Percentiles rank a stretch among this genome's conserved stretches.
Evolutionary conservation across 2,888 invertebrate species (phyloP).

Genomic region (Branchipolynoe longqiensis): DNA sequence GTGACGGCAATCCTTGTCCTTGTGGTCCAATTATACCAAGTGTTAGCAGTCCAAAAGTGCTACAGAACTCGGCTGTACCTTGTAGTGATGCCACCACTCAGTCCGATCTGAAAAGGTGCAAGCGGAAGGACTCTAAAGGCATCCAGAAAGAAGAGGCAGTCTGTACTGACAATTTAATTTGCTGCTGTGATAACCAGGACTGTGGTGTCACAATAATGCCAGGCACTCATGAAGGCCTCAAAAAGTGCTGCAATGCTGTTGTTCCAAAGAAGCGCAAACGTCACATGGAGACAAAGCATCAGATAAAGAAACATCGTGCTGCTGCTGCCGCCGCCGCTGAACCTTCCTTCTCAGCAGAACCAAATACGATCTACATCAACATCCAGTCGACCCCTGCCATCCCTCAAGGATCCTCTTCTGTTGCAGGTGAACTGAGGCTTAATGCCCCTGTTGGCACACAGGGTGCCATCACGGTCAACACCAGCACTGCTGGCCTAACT

Average conservation of each 20-base stretch:
- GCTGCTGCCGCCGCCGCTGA: neutral
- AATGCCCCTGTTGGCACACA: neutral
- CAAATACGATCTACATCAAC: constrained; percentile 72
- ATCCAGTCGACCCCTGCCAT: constrained; percentile 70
- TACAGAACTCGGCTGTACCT: too few species aligned
- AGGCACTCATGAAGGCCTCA: constrained; percentile 71
- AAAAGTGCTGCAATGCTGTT: constrained; percentile 78
- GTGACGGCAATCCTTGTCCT: neutral
- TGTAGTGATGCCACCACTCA: neutral
- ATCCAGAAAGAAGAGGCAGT: neutral
- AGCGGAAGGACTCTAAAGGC: neutral
- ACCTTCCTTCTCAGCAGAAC: constrained; percentile 5
- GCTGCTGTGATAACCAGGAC: constrained; percentile 67
- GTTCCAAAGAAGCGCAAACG: constrained; percentile 79
- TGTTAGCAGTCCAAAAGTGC: too few species aligned
- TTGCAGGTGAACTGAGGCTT: neutral
- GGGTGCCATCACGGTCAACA: constrained; percentile 44
- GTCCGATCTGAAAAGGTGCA: too few species aligned
- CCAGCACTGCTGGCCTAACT: constrained; percentile 67
- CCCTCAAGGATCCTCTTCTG: constrained; percentile 65
- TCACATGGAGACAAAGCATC: constrained; percentile 75
- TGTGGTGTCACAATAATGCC: constrained; percentile 76
- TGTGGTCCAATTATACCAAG: neutral
- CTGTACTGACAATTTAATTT: neutral
- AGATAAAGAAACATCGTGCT: constrained; percentile 2